phyloP scores from a whole-genome alignment of 2,113 vertebrate genomes.

The Prietella phreatophila region DNA sequence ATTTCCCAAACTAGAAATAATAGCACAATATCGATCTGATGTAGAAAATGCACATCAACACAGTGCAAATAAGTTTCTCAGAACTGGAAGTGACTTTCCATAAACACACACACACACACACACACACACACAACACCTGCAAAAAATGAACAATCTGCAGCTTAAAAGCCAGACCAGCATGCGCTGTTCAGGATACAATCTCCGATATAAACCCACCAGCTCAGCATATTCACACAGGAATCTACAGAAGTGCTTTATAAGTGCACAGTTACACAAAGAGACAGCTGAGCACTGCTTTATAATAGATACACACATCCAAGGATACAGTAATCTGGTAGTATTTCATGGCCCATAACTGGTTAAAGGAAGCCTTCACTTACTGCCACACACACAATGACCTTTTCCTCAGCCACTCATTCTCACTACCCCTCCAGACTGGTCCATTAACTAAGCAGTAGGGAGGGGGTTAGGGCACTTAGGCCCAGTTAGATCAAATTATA shows the following conservation, averaged over 20 bases:
- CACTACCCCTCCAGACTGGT: slow-evolving; percentile 50
- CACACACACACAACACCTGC: not conserved
- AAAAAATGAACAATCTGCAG: slow-evolving; percentile 22
- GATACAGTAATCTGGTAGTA: not conserved
- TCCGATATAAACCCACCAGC: slow-evolving; percentile 14
- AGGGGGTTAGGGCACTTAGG: slow-evolving; percentile 58
- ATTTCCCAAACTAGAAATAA: too few species aligned
- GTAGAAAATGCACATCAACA: not conserved
- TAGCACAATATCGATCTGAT: not conserved
- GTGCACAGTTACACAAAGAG: slow-evolving; percentile 14
- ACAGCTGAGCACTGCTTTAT: slow-evolving; percentile 6
- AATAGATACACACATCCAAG: not conserved
- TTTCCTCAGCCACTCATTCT: slow-evolving; percentile 51
- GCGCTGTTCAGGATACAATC: slow-evolving; percentile 6
- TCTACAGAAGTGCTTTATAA: not conserved
- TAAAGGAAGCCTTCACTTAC: not conserved
- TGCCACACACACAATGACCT: slow-evolving; percentile 53
- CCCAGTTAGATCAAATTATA: slow-evolving; percentile 63
- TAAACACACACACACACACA: not conserved
- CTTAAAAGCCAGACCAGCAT: slow-evolving; percentile 9
- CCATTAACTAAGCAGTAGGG: slow-evolving; percentile 55
- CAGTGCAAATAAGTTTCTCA: not conserved
- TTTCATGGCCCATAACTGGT: not conserved
- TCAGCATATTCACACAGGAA: slow-evolving; percentile 22
- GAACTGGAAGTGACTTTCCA: not conserved